Percentiles rank a stretch among this genome's conserved stretches.
phyloP scores from a whole-genome alignment of 2,888 invertebrate genomes.

The Drosophila formosana region DNA sequence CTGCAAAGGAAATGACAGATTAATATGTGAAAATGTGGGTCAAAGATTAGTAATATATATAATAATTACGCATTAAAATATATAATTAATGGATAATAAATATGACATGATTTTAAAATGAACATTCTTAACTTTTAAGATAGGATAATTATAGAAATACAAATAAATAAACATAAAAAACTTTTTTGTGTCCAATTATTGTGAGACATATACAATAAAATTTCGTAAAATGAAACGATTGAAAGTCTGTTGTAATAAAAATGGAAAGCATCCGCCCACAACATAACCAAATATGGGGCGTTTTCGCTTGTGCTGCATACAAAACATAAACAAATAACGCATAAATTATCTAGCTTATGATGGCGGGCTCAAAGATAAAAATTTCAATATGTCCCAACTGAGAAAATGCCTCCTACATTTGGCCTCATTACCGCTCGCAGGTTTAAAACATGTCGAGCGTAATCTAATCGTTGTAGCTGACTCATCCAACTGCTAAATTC shows the following conservation, averaged over 20 bases:
- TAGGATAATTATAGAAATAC: no score
- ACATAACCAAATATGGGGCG: slow-evolving; percentile 8
- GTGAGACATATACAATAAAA: no score
- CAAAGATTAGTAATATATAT: no score
- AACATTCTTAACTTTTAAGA: no score
- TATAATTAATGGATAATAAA: no score
- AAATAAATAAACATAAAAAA: no score
- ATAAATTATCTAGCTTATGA: slow-evolving; percentile 24
- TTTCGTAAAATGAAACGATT: background rate
- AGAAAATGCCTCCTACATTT: slow-evolving; percentile 41
- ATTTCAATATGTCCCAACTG: slow-evolving; percentile 12
- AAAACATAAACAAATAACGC: background rate
- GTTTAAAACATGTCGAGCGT: slow-evolving; percentile 17
- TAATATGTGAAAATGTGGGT: background rate
- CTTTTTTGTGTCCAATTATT: no score
- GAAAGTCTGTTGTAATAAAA: background rate
- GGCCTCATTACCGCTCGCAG: slow-evolving; percentile 27
- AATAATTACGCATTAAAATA: no score
- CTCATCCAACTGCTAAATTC: slow-evolving; percentile 39
- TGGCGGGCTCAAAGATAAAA: slow-evolving; percentile 5
- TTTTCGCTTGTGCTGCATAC: background rate
- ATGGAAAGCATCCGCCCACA: background rate
- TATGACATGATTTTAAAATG: no score
- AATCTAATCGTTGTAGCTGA: slow-evolving; percentile 55
- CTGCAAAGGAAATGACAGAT: slow-evolving; percentile 85